These are phyloP conservation scores for Mesoligia furuncula DNA, from an alignment of 2,888 invertebrate genomes.

Conservation along the genomic window DNA sequence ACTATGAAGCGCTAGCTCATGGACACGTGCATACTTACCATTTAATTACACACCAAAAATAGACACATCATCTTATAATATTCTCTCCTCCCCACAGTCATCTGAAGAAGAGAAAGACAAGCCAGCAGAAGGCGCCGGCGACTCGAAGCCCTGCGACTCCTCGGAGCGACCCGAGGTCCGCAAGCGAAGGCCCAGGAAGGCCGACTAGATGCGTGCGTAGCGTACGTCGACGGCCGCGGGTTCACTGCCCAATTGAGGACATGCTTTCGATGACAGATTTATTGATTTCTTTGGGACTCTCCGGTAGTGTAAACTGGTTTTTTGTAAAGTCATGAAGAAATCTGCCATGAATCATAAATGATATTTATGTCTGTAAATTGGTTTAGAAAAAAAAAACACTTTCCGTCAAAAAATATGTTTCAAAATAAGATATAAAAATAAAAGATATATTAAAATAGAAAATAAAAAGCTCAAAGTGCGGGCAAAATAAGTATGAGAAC, in stretches of 20 bases:
- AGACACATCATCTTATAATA: no score
- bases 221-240: constrained; percentile 31
- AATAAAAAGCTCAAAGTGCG: neutral
- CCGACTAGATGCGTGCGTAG: constrained; percentile 85
- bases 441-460: no score
- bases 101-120: constrained; percentile 80
- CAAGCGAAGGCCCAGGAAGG: constrained; percentile 94
- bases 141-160: constrained; percentile 65
- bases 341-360: neutral
- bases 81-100: constrained; percentile 69
- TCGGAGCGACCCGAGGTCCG: constrained; percentile 89
- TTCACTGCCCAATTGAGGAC: constrained; percentile 20
- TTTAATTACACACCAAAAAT: no score
- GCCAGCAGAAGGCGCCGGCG: constrained; percentile 70
- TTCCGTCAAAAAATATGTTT: neutral
- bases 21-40: neutral
- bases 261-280: neutral
- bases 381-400: neutral
- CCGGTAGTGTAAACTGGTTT: neutral
- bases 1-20: neutral
- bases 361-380: neutral
- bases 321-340: neutral
- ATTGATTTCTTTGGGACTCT: neutral
- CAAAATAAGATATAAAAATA: neutral
- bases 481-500: neutral